Evolutionary conservation across 1,140 invertebrate species (phyloP).

Genomic region (Oryctes rhinoceros): DNA sequence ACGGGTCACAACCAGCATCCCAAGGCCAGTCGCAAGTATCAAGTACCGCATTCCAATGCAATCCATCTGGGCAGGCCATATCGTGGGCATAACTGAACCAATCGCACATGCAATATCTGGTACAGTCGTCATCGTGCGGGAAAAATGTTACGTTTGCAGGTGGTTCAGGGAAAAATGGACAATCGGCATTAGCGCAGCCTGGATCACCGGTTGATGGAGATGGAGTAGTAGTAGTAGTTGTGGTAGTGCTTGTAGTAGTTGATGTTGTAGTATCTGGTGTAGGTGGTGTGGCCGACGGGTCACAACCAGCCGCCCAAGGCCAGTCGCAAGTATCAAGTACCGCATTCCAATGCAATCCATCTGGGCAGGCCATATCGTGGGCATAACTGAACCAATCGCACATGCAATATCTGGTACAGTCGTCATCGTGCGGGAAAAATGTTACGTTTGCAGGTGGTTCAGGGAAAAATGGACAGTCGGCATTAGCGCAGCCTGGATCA

Average conservation of each 20-base stretch:
- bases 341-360: neutral
- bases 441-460: neutral
- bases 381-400: neutral
- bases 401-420: neutral
- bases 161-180: neutral
- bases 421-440: neutral
- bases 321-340: neutral
- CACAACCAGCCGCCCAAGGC: neutral
- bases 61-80: too few relatives aligned
- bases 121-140: neutral
- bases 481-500: too few relatives aligned
- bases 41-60: too few relatives aligned
- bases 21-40: too few relatives aligned
- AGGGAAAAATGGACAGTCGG: too few relatives aligned
- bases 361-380: neutral
- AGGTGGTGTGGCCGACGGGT: neutral
- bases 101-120: constrained; percentile 9
- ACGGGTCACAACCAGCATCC: neutral
- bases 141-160: neutral
- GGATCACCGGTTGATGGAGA: neutral
- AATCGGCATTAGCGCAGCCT: neutral
- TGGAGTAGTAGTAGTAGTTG: neutral
- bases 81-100: neutral
- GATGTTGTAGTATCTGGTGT: too few relatives aligned
- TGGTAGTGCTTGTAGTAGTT: neutral